Evolutionary conservation across 2,888 invertebrate species (phyloP), one percentile per base, ranked within the genome.

Genomic region (Epinotia ramella): DNA sequence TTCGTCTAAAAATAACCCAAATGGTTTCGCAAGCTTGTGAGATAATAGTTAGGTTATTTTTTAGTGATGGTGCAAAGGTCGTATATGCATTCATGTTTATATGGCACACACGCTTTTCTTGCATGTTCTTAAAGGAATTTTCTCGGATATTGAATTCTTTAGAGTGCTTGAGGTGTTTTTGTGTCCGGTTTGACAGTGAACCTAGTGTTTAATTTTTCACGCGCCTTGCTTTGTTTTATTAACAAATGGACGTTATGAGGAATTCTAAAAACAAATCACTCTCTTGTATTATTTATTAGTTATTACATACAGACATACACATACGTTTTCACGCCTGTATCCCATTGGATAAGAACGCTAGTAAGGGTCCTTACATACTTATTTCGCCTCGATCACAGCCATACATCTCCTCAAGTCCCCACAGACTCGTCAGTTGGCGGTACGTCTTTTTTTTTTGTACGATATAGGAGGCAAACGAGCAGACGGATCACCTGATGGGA

Each of bases 1-100:
- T 70, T 65, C 24, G 44, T 40, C 75, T 65, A 75, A 70, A 75
- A 75, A 75, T 75, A 75, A 75, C 40, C 64, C 49, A 59, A 62
- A 49, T 44, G 49, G 40, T 63, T 73, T 74, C 40, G 59, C 69
- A 63, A 49, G 24, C 64, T 28, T 70, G 59, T 75, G 70, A 75
- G 75, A 66, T 71, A 75, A 70, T 53, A 53, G n/a, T 65, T 65
- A 70, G 64, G 44, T 75, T 70, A 75, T 66, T 16, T 18, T 63
- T 46, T 24, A 44, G n/a, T 57, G 1, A n/a, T 46, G 2, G 6
- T 59, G 16, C 4, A 16, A 68, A 68, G 33, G 16, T 9, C 3
- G 28, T 40, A 68, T 44, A 7, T 16, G 16, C 57, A 44, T 59
- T 33, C 1, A 7, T 16, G 0, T 59, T 40, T 9, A 11, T 7